Evolutionary conservation across 1,140 invertebrate species (phyloP), one percentile per base, ranked within the genome.

Genomic region (Papilio polytes): DNA sequence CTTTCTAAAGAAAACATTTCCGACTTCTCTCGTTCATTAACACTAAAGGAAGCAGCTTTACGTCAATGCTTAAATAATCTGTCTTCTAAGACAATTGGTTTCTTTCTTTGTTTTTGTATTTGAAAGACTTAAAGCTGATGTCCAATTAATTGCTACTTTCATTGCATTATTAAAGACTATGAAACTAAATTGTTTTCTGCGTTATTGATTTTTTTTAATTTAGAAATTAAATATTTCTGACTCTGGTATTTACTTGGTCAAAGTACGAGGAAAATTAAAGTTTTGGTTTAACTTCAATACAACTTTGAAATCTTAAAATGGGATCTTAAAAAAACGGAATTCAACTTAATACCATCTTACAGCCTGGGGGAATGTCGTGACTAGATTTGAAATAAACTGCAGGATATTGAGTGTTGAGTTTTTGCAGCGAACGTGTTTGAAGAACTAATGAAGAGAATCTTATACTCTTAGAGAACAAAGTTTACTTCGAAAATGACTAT

Each of bases 321-420:
- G 4, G 0, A 31, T 31, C 26, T 2, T 36, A 70, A 70, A 70
- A 26, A 70, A 70, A 70, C 3, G 26, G 26, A 70, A 70, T 70
- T 31, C 36, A 70, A 31, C 2, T 70, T 70, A 70, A 70, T 70
- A 26, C 13, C 1, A 70, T 70, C 22, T 63, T 63, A 26, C n/a
- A 26, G 26, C 12, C 63, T 70, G 12, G 63, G 13, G 26, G 22
- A 70, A n/a, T 36, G 63, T 70, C 63, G 63, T 70, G 63, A 70
- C 26, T 31, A 13, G 63, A 70, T 70, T 70, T 70, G 13, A 70
- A 70, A 70, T 70, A 15, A 70, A 36, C 4, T 70, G 63, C 63
- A 31, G 26, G 12, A 13, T 66, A 70, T 70, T 70, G 63, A 70
- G 63, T 70, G 63, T 13, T 70, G 63, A 70, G 63, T 70, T 70